Base-by-base conservation (phyloP, 2,797 vertebrate species). In the Pipistrellus pygmaeus region DNA sequence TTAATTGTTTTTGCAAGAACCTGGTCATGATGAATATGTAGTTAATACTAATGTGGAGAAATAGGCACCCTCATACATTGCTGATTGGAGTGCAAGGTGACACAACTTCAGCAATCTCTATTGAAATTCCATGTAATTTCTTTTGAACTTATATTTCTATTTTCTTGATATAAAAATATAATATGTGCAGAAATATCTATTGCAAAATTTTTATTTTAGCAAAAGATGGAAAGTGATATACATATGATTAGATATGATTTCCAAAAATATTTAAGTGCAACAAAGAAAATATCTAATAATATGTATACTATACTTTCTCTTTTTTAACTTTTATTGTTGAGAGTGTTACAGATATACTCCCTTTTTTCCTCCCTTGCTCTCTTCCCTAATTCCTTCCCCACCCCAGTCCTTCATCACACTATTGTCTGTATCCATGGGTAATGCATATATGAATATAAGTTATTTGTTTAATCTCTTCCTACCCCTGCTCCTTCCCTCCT, bases 11-110 rank as follows among this genome's bases (percentile, higher is more conserved):
- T 87, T 78, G 53, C 5, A 78, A 75, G 17, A 77, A 92, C 90
- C 73, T 85, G 23, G 21, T 94, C 53, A 92, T 73, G 38, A 89
- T 94, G 68, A 90, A 86, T 85, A 76, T 35, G 75, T n/a, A 91
- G 62, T 38, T 80, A 93, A 86, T 60, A 55, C 35, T 91, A 75
- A 82, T 30, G 17, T 30, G 27, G n/a, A 90, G 44, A 93, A 92
- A 93, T 11, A 91, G 60, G 68, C 3, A 60, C 2, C 64, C 6
- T 57, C 9, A 38, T 51, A 44, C 11, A 30, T 9, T 77, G 32
- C 25, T 35, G 27, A 15, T 38, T 93, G 60, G 11, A 78, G 15
- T 8, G 0, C 14, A 87, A 64, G 32, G n/a, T 51, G 12, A 75
- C 69, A 27, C 13, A 91, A 83, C 80, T 53, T 83, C 75, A 81